Base-by-base conservation (phyloP, 1,140 invertebrate species). In the Diabrotica virgifera region DNA sequence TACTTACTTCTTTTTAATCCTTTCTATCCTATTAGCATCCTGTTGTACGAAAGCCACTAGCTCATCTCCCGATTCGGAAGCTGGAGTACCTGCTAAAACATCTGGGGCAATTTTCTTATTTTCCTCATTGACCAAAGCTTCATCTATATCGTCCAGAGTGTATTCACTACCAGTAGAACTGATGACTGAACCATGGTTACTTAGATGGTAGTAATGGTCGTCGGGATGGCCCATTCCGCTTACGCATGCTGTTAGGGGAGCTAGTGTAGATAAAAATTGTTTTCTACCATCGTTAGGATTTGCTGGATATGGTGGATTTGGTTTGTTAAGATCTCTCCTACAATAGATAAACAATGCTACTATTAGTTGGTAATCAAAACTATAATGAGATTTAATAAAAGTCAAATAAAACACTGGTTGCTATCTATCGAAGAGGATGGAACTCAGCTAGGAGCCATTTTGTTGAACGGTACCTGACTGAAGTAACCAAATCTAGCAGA, bases 41-140 rank as follows among this genome's bases (percentile, higher is more conserved):
- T 92, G 91, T 67, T 93, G 87, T 0, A 93, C 92, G 73, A 95
- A 95, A 14, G 89, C 87, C 0, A 89, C 87, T 36, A 95, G 78
- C 59, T 94, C 91, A 70, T 95, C 93, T 52, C 86, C 72, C 50
- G 77, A 78, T 65, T 77, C 76, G 0, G 74, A 75, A 36, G 76
- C 76, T 0, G 85, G 85, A 1, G 90, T 92, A 0, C 90, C 90
- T 46, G 87, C 89, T 9, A 92, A 85, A 6, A 92, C 88, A 74
- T 92, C 91, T 0, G 90, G 90, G 0, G 87, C 84, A 52, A 83
- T 79, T 13, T 80, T 80, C 64, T 81, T 82, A 5, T 72, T 71
- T 7, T 82, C 81, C 5, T 82, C 79, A 7, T 73, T 69, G 52
- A 79, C 79, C 14, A 89, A 70, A 2, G 77, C 86, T 46, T 82